Base-by-base conservation (phyloP, 2,797 vertebrate genomes). In the Falco cherrug region DNA sequence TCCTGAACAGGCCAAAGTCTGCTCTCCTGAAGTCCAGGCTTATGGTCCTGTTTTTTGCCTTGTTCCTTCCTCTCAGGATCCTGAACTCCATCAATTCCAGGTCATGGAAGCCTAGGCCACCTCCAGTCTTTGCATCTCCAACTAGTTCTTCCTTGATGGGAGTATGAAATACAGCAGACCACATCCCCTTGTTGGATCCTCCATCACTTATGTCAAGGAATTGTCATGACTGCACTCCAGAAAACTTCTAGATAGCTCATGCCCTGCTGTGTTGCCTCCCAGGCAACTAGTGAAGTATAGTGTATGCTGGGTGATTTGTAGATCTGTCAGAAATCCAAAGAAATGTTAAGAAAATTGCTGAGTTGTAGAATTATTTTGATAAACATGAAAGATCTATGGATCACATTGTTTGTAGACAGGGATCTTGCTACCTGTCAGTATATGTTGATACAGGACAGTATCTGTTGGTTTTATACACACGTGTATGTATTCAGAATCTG, bases 321-420 rank as follows among this genome's bases (percentile, higher is more conserved):
- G n/a, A 26, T 56, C 54, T 83, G 57, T 81, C 92, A 95, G 53
- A 95, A 95, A 94, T 75, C 65, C 67, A 80, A 84, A 84, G 31
- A 91, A 92, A 92, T 89, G 33, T 43, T 43, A 80, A 84, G 37
- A 31, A 92, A 90, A 93, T 47, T 69, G 67, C 53, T 60, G 50
- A 76, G 28, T 70, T 61, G 25, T 90, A 87, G 93, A 89, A 67
- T 78, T 47, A 47, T 37, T 56, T 90, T 74, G 10, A 70, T 70
- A 80, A 88, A 71, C 16, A 43, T 63, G 18, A 80, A 94, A 78
- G 60, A 76, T 73, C 90, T 79, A 41, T 63, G 33, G 12, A 45
- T 11, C 25, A 1, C 77, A 16, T 68, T 70, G 88, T 89, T 79
- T 54, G 56, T 48, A 59, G 67, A 33, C n/a, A 17, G 11, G 8